Percentiles rank a stretch among this genome's conserved stretches.
Conservation (phyloP, 2,113 vertebrate species). For the Aptenodytes forsteri region DNA sequence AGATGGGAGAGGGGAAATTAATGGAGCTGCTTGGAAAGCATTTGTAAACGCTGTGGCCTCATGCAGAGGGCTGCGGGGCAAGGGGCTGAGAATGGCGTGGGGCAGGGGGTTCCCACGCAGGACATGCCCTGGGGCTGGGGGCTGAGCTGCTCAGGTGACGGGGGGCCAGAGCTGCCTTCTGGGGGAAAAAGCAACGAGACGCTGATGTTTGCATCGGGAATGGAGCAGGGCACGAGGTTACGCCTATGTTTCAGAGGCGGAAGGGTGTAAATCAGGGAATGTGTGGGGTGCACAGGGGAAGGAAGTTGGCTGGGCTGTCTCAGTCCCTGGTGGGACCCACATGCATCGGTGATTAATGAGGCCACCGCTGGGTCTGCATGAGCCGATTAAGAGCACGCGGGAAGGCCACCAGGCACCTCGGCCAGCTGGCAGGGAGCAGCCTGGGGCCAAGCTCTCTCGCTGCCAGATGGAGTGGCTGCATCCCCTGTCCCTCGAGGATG, state of each 20-base stretch:
- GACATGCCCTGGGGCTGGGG: background rate
- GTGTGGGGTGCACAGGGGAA: background rate
- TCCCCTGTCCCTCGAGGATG: background rate
- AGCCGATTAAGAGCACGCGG: background rate
- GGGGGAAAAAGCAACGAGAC: background rate
- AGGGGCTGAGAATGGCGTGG: rapidly evolving
- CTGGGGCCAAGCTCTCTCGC: background rate
- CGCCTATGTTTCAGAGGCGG: background rate
- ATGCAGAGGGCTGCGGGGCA: background rate
- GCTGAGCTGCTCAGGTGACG: rapidly evolving
- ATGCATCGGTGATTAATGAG: background rate
- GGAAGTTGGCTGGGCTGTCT: background rate
- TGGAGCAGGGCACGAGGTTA: background rate
- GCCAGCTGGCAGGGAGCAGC: slow-evolving; percentile 7
- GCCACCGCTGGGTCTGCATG: background rate
- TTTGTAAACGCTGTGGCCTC: background rate
- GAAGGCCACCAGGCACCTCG: background rate
- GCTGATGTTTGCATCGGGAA: background rate
- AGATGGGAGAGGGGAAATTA: background rate
- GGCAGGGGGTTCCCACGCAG: rapidly evolving
- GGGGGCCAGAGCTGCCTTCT: background rate
- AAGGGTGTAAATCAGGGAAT: background rate
- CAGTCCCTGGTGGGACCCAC: background rate
- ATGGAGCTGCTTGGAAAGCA: background rate
- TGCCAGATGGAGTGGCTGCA: rapidly evolving